Base-by-base conservation (phyloP, 2,797 vertebrate genomes). In the Malurus splendens region DNA sequence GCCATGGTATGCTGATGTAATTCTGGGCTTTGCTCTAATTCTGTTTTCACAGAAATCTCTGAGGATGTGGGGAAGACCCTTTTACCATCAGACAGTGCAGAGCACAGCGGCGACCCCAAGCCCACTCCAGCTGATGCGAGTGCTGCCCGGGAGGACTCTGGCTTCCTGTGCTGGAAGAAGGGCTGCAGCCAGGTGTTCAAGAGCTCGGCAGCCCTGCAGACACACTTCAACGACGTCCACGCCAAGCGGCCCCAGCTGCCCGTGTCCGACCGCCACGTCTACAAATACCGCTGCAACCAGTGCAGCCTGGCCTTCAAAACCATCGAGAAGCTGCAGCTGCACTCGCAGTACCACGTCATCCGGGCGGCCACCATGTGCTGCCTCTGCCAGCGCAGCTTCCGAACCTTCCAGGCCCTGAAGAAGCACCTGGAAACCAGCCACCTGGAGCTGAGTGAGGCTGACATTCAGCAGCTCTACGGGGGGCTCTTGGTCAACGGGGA, bases 291-390 rank as follows among this genome's bases (percentile, higher is more conserved):
- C 67, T 99, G 99, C 86, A 99, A 99, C 95, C 99, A 99, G 91
- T 99, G 99, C 96, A 99, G 99, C 96, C 96, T 99, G 95, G 99
- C 99, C 7, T 99, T 99, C 96, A 99, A 99, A 96, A 99, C 99
- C 33, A 97, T 99, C 17, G 99, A 99, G 92, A 99, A 99, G 92
- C 97, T 99, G 48, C 99, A 99, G 95, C 98, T 99, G 47, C 99
- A 99, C 94, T 99, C 99, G 11, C 99, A 99, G 94, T 99, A 99
- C 96, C 99, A 99, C 1, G 99, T 99, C 82, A 99, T 99, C 96
- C 96, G 99, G 83, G 99, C 99, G 0, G 98, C 99, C 91, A 99
- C 99, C 38, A 99, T 99, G 99, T 99, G 99, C 96, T 99, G 99
- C 92, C 98, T 99, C 83, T 99, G 99, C 94, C 99, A 99, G 95